Conservation (phyloP, 2,888 invertebrate genomes). For the Troides oblongomaculatus region DNA sequence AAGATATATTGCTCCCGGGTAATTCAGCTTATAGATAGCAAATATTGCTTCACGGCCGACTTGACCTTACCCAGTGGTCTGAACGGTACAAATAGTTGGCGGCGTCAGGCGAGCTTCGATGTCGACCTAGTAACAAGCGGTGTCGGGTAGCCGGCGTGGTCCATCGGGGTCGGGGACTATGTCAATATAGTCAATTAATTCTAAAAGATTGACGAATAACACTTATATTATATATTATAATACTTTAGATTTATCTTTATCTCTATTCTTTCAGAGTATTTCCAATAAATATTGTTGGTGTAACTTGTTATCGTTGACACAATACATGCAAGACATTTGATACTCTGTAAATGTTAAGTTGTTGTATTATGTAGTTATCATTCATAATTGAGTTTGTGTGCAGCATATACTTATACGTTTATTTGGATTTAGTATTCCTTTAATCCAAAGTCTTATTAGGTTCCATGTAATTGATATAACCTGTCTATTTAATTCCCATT, state of each 20-base stretch:
- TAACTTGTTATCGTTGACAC: too few relatives aligned
- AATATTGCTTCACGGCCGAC: conserved; percentile 42
- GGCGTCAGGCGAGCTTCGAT: conserved; percentile 54
- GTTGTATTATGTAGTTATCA: too few relatives aligned
- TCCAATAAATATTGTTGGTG: neutral
- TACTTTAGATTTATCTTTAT: conserved; percentile 10
- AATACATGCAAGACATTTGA: too few relatives aligned
- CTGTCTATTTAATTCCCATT: conserved; percentile 6
- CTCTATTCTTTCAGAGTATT: neutral
- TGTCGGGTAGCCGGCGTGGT: conserved; percentile 56
- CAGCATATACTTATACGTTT: too few relatives aligned
- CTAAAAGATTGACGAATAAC: conserved; percentile 20
- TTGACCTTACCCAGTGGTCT: conserved; percentile 58
- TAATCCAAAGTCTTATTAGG: too few relatives aligned
- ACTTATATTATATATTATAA: conserved; percentile 9
- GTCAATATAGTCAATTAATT: conserved; percentile 42
- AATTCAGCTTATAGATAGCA: conserved; percentile 27
- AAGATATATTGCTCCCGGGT: conserved; percentile 23
- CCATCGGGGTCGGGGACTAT: conserved; percentile 40
- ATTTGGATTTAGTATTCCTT: too few relatives aligned
- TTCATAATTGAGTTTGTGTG: too few relatives aligned
- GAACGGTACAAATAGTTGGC: conserved; percentile 72
- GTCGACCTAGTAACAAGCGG: conserved; percentile 60
- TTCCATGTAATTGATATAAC: too few relatives aligned
- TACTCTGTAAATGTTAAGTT: too few relatives aligned